phyloP scores from a whole-genome alignment of 2,113 vertebrate genomes.

The Hypanus sabinus region DNA sequence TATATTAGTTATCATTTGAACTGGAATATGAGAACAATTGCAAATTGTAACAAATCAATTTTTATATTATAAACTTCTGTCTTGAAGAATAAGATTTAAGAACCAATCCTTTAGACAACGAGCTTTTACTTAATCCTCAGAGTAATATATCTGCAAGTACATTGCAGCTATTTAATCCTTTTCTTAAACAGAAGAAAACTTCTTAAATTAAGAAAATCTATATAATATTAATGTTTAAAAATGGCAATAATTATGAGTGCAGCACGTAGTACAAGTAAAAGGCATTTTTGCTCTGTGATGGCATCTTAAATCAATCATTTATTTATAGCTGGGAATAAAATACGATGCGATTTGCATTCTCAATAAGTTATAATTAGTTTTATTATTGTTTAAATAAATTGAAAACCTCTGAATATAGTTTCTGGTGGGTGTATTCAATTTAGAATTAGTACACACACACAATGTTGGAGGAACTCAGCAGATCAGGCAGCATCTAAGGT shows the following conservation, averaged over 20 bases:
- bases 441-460: background rate
- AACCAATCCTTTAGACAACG: background rate
- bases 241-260: background rate
- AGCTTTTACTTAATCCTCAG: background rate
- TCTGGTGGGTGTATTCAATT: background rate
- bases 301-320: slow-evolving; percentile 1
- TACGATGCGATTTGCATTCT: background rate
- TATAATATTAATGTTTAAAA: background rate
- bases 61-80: background rate
- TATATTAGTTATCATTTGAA: background rate
- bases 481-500: too few relatives aligned
- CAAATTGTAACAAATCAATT: background rate
- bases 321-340: background rate
- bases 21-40: too few relatives aligned
- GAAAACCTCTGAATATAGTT: background rate
- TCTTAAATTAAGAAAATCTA: background rate
- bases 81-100: background rate
- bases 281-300: background rate
- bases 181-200: background rate
- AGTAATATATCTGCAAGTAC: background rate
- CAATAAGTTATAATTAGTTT: background rate
- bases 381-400: background rate
- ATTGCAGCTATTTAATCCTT: background rate
- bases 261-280: background rate
- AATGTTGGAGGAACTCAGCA: too few relatives aligned